Conservation (phyloP, 1,140 invertebrate genomes). For the Drosophila setifemur region DNA sequence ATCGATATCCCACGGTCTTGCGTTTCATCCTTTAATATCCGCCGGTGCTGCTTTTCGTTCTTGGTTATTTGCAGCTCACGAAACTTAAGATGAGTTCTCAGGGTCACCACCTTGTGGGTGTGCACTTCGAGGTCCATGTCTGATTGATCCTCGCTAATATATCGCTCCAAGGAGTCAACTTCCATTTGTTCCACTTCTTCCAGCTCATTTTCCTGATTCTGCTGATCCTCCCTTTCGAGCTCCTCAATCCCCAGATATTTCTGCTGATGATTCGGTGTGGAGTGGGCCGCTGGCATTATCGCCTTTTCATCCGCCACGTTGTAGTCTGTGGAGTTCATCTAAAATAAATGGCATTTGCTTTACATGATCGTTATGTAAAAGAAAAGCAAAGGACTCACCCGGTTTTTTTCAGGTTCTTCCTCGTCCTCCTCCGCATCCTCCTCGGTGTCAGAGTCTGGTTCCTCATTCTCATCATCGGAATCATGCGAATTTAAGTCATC, state of each 20-base stretch:
- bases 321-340: conserved; percentile 20
- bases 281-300: conserved; percentile 33
- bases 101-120: neutral
- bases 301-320: conserved; percentile 6
- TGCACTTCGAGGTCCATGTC: neutral
- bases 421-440: conserved; percentile 4
- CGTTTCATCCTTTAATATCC: too few relatives aligned
- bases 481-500: too few relatives aligned
- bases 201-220: neutral
- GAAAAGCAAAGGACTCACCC: conserved; percentile 13
- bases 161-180: neutral
- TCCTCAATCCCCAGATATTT: neutral
- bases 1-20: too few relatives aligned
- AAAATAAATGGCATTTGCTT: neutral
- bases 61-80: neutral
- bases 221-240: neutral
- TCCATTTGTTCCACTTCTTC: conserved; percentile 10
- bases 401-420: conserved; percentile 5
- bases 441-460: neutral
- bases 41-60: neutral
- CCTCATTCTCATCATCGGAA: conserved; percentile 1
- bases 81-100: neutral
- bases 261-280: conserved; percentile 31
- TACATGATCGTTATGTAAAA: neutral
- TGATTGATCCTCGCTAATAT: neutral